Conservation (phyloP, 2,113 vertebrate species). For the Microtus montanus region DNA sequence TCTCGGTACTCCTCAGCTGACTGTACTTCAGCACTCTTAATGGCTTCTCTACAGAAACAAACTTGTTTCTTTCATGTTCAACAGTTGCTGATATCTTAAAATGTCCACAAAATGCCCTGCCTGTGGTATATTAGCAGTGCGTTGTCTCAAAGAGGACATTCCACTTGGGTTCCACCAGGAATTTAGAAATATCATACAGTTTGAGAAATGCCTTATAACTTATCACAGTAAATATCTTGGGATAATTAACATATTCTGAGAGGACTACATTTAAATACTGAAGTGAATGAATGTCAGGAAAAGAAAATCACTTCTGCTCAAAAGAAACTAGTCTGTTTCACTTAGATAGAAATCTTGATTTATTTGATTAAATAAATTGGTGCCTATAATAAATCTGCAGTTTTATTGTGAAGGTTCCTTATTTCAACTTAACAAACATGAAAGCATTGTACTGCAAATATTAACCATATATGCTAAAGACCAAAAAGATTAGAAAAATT, state of each 20-base stretch:
- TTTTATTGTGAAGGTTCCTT: neutral
- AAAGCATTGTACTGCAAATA: slow-evolving; percentile 11
- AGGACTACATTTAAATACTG: neutral
- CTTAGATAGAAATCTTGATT: neutral
- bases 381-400: neutral
- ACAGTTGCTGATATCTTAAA: neutral
- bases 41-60: slow-evolving; percentile 35
- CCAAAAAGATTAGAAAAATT: neutral
- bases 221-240: slow-evolving; percentile 46
- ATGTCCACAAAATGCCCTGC: neutral
- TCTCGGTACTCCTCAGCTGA: neutral
- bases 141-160: slow-evolving; percentile 31
- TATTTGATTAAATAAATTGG: neutral
- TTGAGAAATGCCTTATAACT: neutral
- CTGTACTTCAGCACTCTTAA: neutral
- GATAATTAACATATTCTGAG: neutral
- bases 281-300: slow-evolving; percentile 19
- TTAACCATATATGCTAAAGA: neutral
- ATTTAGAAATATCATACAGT: neutral
- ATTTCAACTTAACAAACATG: neutral
- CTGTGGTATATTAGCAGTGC: neutral
- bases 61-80: neutral
- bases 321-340: neutral
- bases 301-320: slow-evolving; percentile 24
- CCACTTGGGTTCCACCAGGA: slow-evolving; percentile 7